phyloP scores from a whole-genome alignment of 2,888 invertebrate genomes.

The Leptinotarsa rubiginosa region DNA sequence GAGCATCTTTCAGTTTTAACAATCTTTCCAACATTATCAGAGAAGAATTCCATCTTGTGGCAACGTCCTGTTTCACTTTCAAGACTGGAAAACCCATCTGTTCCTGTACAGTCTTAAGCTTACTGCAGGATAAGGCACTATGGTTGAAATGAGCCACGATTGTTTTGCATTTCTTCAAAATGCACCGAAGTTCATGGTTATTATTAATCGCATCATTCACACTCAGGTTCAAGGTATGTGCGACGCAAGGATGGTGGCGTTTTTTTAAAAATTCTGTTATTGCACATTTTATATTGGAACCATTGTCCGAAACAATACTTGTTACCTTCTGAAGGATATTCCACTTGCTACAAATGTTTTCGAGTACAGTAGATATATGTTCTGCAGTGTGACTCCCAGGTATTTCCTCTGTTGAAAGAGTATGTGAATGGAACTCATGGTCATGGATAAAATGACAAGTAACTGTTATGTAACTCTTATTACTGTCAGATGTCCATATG shows the following conservation, averaged over 20 bases:
- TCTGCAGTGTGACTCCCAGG: constrained; percentile 15
- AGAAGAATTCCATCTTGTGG: constrained; percentile 19
- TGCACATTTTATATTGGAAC: background rate
- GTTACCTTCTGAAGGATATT: too few relatives aligned
- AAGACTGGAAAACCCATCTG: constrained; percentile 39
- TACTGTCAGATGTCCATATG: constrained; percentile 38
- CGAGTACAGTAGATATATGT: background rate
- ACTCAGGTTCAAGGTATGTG: background rate
- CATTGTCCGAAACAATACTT: too few relatives aligned
- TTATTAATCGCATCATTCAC: background rate
- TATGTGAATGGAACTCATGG: constrained; percentile 35
- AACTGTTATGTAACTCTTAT: constrained; percentile 48
- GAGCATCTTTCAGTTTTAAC: constrained; percentile 20
- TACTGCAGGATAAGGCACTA: constrained; percentile 34
- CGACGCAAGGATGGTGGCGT: background rate
- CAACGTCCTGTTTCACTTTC: constrained; percentile 21
- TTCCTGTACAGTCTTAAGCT: constrained; percentile 39
- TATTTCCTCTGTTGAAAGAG: constrained; percentile 49
- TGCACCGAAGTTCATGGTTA: constrained; percentile 15
- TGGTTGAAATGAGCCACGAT: constrained; percentile 22
- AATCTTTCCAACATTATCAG: constrained; percentile 9
- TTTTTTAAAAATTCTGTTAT: background rate
- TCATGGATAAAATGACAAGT: constrained; percentile 29
- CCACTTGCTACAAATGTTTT: background rate
- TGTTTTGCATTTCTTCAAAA: constrained; percentile 44